Evolutionary conservation across 2,113 vertebrate species (phyloP), one percentile per base, ranked within the genome.

Genomic region (Erinaceus europaeus): DNA sequence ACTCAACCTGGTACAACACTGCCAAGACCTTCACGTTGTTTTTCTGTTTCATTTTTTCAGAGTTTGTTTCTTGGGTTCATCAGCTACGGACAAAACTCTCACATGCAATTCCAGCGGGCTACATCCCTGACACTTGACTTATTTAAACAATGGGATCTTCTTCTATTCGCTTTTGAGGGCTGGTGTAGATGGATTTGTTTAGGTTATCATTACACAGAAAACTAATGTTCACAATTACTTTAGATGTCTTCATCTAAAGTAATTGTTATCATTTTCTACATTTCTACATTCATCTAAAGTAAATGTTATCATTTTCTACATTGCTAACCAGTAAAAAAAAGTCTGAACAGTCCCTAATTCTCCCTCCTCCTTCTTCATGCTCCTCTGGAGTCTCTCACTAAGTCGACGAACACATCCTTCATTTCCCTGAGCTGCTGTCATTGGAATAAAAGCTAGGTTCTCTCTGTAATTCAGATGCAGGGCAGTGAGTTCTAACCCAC

Each of bases 331-430:
- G 14, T 53, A n/a, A 8, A 17, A 27, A 21, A 23, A n/a, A n/a
- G 18, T 62, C 9, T 20, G 6, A 1, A 2, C 15, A 34, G 6
- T 50, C 3, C 36, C 21, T 32, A 5, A 6, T 27, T n/a, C 32
- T 46, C 5, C 61, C 18, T 8, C 17, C 6, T 64, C 1, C 61
- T 6, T 36, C 2, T 52, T 5, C 27, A 32, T 14, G 50, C 13
- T 4, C 9, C 2, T 14, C 20, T 23, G 23, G 36, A 6, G 12
- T 11, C 23, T 5, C 4, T 40, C 2, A 1, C n/a, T n/a, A n/a
- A n/a, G n/a, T n/a, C n/a, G n/a, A n/a, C n/a, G n/a, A n/a, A n/a
- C n/a, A n/a, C n/a, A 32, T 9, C 55, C 11, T 13, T 5, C n/a
- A 29, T n/a, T 52, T 21, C 23, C 20, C 13, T 29, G 27, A 0